These are phyloP conservation scores for Syrmaticus mikado DNA, from an alignment of 2,113 vertebrate genomes.

Conservation along the genomic window DNA sequence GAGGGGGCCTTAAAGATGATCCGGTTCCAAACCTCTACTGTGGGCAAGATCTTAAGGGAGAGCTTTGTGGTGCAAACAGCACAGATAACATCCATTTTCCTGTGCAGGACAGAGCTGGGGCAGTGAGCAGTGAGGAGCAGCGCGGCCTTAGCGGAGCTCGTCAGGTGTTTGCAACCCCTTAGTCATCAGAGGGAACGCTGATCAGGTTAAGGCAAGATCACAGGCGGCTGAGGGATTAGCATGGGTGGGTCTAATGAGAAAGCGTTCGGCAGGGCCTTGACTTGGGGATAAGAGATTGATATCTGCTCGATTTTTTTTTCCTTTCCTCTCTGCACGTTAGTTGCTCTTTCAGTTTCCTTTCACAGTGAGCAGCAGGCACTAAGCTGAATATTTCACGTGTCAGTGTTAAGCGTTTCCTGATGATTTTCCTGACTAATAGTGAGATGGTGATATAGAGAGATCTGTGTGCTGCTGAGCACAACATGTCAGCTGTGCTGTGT, in stretches of 20 bases:
- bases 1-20: background rate
- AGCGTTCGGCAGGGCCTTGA: background rate
- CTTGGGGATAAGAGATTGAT: background rate
- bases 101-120: background rate
- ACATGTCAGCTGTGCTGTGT: background rate
- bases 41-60: background rate
- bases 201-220: background rate
- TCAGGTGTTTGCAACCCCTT: background rate
- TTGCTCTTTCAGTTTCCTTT: background rate
- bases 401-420: background rate
- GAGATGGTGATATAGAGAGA: background rate
- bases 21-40: no score
- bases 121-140: background rate
- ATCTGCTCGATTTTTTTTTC: background rate
- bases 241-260: background rate
- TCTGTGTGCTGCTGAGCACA: background rate
- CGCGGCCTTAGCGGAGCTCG: rapidly evolving
- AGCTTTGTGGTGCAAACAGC: background rate
- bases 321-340: background rate
- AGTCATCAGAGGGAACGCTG: background rate
- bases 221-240: background rate
- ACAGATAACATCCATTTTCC: background rate
- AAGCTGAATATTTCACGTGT: background rate
- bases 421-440: background rate
- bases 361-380: background rate